Percentiles rank a stretch among this genome's conserved stretches.
phyloP scores from a whole-genome alignment of 2,888 invertebrate species.

The Rambutsinella grinnellia region DNA sequence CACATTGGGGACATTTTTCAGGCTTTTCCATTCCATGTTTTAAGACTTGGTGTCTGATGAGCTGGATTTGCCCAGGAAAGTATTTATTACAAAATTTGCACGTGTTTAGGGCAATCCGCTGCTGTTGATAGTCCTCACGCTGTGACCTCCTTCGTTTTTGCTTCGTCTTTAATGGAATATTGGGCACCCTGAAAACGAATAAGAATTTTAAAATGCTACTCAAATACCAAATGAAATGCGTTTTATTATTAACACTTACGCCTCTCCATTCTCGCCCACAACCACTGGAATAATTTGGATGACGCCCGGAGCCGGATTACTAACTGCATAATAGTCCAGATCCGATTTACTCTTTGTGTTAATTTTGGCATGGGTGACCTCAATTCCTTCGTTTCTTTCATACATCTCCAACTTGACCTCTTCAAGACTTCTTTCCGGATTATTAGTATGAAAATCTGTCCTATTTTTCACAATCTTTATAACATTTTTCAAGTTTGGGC shows the following conservation, averaged over 20 bases:
- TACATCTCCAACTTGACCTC: not conserved
- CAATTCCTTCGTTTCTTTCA: not conserved
- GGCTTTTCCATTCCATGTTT: conserved; percentile 32
- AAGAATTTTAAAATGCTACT: not conserved
- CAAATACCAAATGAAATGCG: not conserved
- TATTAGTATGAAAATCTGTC: not conserved
- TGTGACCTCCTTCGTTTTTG: not conserved
- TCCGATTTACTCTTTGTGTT: not conserved
- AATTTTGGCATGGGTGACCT: not conserved
- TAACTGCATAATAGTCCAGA: conserved; percentile 15
- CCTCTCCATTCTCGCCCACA: not conserved
- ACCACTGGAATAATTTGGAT: conserved; percentile 36
- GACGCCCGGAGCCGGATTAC: conserved; percentile 17
- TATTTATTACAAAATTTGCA: conserved; percentile 29
- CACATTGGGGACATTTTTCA: conserved; percentile 16
- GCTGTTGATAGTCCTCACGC: not conserved
- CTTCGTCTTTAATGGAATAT: not conserved
- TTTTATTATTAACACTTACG: not conserved
- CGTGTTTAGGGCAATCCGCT: not conserved
- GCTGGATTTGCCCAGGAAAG: not conserved
- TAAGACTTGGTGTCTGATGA: conserved; percentile 11
- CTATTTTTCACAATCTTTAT: conserved; percentile 12
- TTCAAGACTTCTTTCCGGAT: not conserved
- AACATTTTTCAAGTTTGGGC: conserved; percentile 10
- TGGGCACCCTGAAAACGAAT: not conserved